Percentiles rank a stretch among this genome's conserved stretches.
Evolutionary conservation across 2,888 invertebrate genomes (phyloP).

Genomic region (Volucella inanis): DNA sequence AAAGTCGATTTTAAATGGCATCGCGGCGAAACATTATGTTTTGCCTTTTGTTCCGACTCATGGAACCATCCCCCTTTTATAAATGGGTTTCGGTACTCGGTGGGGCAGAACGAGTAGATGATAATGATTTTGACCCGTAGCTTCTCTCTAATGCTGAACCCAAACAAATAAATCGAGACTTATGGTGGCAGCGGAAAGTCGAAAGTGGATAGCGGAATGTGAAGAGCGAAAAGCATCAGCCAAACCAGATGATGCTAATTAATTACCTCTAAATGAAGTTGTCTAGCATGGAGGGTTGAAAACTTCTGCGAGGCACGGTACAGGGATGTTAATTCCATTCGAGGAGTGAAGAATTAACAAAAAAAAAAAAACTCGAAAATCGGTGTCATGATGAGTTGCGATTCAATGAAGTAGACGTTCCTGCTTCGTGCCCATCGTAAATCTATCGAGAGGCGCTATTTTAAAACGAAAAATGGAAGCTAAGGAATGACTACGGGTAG

Average conservation of each 20-base stretch:
- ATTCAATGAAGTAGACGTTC: conserved; percentile 30
- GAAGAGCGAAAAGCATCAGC: conserved; percentile 23
- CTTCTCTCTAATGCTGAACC: conserved; percentile 39
- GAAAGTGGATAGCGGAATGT: conserved; percentile 5
- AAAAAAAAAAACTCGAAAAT: conserved; percentile 14
- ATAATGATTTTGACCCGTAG: conserved; percentile 71
- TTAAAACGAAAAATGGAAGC: not conserved
- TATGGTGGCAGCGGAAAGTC: conserved; percentile 28
- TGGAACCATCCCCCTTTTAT: not conserved
- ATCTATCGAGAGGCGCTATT: conserved; percentile 46
- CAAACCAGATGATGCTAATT: conserved; percentile 73
- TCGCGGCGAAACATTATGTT: conserved; percentile 58
- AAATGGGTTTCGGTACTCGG: not conserved
- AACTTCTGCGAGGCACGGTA: not conserved
- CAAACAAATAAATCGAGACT: conserved; percentile 72
- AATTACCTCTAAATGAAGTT: conserved; percentile 72
- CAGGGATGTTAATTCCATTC: conserved; percentile 54
- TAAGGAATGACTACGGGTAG: not conserved
- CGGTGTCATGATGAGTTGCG: conserved; percentile 68
- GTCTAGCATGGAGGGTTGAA: conserved; percentile 20
- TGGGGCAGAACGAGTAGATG: conserved; percentile 27
- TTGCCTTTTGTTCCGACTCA: conserved; percentile 30
- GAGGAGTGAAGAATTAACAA: conserved; percentile 4
- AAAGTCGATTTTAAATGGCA: conserved; percentile 66
- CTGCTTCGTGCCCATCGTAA: conserved; percentile 23